Base-by-base conservation (phyloP, 53 echinoderm and acorn worm species). In the Antedon mediterranea region DNA sequence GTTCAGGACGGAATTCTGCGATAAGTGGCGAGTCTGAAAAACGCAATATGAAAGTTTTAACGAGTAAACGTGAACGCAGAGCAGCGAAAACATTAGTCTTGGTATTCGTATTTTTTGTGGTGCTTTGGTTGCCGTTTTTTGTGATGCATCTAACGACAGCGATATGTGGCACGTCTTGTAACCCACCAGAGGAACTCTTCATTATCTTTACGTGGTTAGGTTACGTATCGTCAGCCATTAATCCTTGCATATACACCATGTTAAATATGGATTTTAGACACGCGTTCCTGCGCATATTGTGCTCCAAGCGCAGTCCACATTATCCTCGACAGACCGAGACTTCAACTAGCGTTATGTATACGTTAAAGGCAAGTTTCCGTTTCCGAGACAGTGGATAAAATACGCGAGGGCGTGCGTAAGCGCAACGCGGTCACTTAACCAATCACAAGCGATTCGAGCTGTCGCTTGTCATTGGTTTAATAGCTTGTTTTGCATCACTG, bases 61-160 rank as follows among this genome's bases (percentile, higher is more conserved):
- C 92, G 28, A 92, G 85, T 70, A 98, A 98, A 42, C 80, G 94
- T 0, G 98, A 98, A 33, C 84, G 86, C 32, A 83, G 98, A 34
- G 98, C 98, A 26, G 98, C 98, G 30, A 97, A 98, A 74, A 98
- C 98, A 57, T 78, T 98, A 0, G 92, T 98, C 18, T 86, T 98
- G 15, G 98, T 98, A 26, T 98, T 98, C 76, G 92, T 88, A 26
- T 98, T 92, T 76, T 98, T 98, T 34, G 92, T 98, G 7, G 84
- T 92, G 27, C 86, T 93, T 32, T 98, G 98, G 98, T 79, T 98
- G 76, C 98, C 98, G 33, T 98, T 98, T 82, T 98, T 97, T 72
- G 89, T 92, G 31, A 93, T 98, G 75, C 92, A 98, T 78, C 80
- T 98, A 31, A 82, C 87, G 3, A 98, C 87, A 71, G 98, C 92